These are phyloP conservation scores for Delphinapterus leucas DNA, from an alignment of 2,113 vertebrate genomes.

Conservation along the genomic window DNA sequence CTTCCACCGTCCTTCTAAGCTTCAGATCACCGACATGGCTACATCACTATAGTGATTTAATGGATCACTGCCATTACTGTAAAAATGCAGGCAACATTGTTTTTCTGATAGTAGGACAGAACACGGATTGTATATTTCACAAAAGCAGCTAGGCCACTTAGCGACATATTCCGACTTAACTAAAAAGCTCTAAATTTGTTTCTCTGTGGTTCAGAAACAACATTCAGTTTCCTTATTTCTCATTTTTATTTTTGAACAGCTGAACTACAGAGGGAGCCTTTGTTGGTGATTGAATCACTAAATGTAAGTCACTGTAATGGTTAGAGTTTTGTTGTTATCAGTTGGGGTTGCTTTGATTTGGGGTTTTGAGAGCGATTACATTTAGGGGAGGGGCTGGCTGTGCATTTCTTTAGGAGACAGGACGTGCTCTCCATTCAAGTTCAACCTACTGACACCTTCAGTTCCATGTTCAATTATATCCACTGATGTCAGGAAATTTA, in stretches of 20 bases:
- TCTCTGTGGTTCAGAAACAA: background rate
- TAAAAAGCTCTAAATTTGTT: background rate
- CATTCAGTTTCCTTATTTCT: background rate
- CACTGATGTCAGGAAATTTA: background rate
- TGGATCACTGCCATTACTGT: background rate
- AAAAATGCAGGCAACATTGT: background rate
- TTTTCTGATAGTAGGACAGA: background rate
- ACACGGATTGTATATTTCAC: background rate
- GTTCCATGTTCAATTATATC: background rate
- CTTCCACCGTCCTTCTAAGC: background rate
- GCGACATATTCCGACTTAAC: background rate
- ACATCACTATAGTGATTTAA: background rate
- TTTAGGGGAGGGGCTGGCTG: background rate
- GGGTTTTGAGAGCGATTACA: background rate
- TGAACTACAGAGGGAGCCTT: slow-evolving; percentile 35
- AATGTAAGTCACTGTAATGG: slow-evolving; percentile 68
- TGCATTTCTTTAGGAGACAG: background rate
- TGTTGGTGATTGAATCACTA: slow-evolving; percentile 35
- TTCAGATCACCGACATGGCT: background rate
- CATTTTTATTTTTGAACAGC: slow-evolving; percentile 70
- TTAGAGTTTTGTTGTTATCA: background rate
- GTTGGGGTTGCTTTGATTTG: background rate
- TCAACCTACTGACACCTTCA: background rate
- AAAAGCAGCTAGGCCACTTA: background rate
- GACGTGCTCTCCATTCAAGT: rapidly evolving